Evolutionary conservation across 2,797 vertebrate species (phyloP).

Genomic region (Knipowitschia caucasica): DNA sequence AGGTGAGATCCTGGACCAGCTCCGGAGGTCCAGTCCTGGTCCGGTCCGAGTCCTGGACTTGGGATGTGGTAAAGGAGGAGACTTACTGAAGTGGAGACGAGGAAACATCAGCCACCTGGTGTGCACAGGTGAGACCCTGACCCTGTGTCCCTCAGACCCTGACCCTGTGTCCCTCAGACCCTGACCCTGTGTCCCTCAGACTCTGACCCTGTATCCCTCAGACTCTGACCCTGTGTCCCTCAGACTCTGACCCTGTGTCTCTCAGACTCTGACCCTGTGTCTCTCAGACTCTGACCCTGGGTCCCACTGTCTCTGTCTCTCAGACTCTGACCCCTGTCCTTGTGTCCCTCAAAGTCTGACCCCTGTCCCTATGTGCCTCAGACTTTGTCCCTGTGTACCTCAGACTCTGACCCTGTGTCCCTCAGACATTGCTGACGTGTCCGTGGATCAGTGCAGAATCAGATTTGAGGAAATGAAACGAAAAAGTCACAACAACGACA

Average conservation of each 20-base stretch:
- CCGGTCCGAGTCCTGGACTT: conserved; percentile 87
- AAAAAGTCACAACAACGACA: conserved; percentile 77
- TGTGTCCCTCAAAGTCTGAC: no score
- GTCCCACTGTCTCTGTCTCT: neutral
- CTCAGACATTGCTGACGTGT: conserved; percentile 89
- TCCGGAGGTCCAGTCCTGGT: conserved; percentile 56
- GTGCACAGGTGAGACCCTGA: conserved; percentile 81
- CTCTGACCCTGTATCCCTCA: no score
- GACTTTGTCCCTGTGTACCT: neutral
- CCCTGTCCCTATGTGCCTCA: no score
- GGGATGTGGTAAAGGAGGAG: conserved; percentile 97
- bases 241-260: neutral
- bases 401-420: neutral
- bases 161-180: no score
- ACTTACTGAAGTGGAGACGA: conserved; percentile 94
- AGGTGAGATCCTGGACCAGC: conserved; percentile 79
- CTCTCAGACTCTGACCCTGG: no score
- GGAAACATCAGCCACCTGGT: conserved; percentile 88
- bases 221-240: neutral
- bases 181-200: neutral
- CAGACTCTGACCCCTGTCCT: neutral
- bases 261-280: conserved; percentile 89
- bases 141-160: neutral
- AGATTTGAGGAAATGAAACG: conserved; percentile 89
- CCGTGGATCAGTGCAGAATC: conserved; percentile 90